phyloP scores from a whole-genome alignment of 2,888 invertebrate genomes.

The Dynastes maya region DNA sequence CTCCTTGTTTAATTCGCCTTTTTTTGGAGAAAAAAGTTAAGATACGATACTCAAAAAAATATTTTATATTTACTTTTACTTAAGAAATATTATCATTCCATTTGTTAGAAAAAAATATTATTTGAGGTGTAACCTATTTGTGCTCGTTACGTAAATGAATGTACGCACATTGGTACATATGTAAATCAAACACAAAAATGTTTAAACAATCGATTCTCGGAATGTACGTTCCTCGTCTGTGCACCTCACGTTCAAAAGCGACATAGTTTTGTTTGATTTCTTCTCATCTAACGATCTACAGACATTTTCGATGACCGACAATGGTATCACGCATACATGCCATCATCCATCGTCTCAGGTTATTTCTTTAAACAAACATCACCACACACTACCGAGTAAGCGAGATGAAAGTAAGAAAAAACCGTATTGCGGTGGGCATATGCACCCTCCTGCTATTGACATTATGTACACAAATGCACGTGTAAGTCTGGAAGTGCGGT shows the following conservation, averaged over 20 bases:
- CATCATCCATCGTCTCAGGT: constrained; percentile 30
- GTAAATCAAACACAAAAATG: constrained; percentile 9
- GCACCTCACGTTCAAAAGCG: neutral
- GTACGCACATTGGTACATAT: constrained; percentile 19
- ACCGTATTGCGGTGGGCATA: constrained; percentile 7
- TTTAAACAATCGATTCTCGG: constrained; percentile 31
- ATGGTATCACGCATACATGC: constrained; percentile 17
- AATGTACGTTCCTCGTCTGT: neutral
- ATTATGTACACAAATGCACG: constrained; percentile 30
- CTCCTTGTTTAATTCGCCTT: too few species aligned
- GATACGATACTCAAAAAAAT: neutral
- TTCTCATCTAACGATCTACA: constrained; percentile 24
- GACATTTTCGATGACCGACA: constrained; percentile 34
- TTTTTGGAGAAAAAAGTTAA: neutral
- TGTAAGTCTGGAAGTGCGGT: constrained; percentile 29
- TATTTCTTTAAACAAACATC: constrained; percentile 35
- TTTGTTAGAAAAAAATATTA: constrained; percentile 27
- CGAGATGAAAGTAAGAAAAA: constrained; percentile 16
- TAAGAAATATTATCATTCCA: constrained; percentile 30
- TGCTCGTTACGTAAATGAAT: constrained; percentile 9
- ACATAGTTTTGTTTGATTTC: constrained; percentile 27
- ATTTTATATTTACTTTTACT: too few species aligned
- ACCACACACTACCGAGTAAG: constrained; percentile 13
- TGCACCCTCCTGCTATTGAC: constrained; percentile 42
- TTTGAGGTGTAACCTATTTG: constrained; percentile 24